phyloP scores from a whole-genome alignment of 2,888 invertebrate species.

The Drosophila rubida region DNA sequence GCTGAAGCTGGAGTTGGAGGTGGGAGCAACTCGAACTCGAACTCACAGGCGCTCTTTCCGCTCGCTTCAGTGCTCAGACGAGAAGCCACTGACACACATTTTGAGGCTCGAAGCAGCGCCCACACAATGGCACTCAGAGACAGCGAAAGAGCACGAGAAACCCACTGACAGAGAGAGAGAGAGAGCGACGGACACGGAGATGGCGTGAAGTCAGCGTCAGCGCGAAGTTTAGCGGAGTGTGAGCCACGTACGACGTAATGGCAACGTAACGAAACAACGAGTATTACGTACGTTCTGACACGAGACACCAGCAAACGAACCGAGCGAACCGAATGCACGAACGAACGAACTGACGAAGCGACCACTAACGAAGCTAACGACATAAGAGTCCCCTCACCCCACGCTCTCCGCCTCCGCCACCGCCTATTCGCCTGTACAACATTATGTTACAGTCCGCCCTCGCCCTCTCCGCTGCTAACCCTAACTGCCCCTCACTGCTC shows the following conservation, averaged over 20 bases:
- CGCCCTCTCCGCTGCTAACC: conserved; percentile 11
- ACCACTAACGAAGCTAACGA: conserved; percentile 66
- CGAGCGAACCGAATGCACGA: conserved; percentile 44
- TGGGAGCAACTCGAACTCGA: not conserved
- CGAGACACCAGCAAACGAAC: conserved; percentile 20
- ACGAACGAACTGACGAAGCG: conserved; percentile 17
- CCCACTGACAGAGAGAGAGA: conserved; percentile 1
- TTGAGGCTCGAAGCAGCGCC: conserved; percentile 49
- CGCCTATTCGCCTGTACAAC: conserved; percentile 33
- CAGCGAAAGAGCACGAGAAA: conserved; percentile 8
- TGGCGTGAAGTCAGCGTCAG: conserved; percentile 47
- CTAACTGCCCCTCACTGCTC: conserved; percentile 19
- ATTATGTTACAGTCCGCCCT: conserved; percentile 59
- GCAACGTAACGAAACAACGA: conserved; percentile 35
- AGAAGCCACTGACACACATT: conserved; percentile 79
- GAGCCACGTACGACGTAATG: conserved; percentile 37
- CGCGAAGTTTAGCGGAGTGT: conserved; percentile 42
- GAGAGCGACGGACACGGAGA: conserved; percentile 5
- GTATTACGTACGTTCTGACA: conserved; percentile 45
- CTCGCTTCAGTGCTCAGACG: conserved; percentile 38
- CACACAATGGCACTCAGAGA: conserved; percentile 34
- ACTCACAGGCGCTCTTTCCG: conserved; percentile 14
- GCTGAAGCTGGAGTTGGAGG: not conserved
- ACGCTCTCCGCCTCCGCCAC: not conserved
- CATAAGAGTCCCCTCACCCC: conserved; percentile 35